Base-by-base conservation (phyloP, 2,888 invertebrate species). In the Oscheius onirici region DNA sequence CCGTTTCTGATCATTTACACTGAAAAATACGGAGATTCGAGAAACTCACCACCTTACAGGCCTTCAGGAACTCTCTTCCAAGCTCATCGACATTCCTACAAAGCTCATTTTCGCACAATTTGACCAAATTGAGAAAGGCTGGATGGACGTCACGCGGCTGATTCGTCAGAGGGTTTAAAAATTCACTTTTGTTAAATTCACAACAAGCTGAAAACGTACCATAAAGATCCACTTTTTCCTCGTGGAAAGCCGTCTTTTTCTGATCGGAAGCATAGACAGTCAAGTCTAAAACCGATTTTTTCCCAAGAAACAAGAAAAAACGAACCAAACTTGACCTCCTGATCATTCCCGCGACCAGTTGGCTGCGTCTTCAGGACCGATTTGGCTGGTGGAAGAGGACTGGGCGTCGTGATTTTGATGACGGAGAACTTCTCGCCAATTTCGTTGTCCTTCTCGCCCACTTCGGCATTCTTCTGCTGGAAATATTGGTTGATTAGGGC, bases 61-160 rank as follows among this genome's bases (percentile, higher is more conserved):
- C 75, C 10, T 26, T 22, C 22, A 83, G 71, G 57, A 84, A 84
- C 60, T 77, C 77, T 55, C 77, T 71, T 63, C 82, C 78, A 10
- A 83, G 68, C 41, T 80, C 74, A 41, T 84, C 83, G 1, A 80
- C 65, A 15, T 81, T 79, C 11, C 61, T 66, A 55, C 79, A 52
- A 15, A 75, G 65, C 34, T 73, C 76, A 17, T 55, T 44, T 1
- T 83, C 83, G 43, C 81, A 77, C 34, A 71, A 54, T 5, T 78
- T 78, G n/a, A 67, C 22, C 8, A 84, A 68, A 0, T 76, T 75
- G 20, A 78, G 41, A 69, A 84, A 82, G n/a, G 78, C 72, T 3
- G 81, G 77, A 67, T 83, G 80, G 20, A 84, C 67, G 43, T 78
- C 63, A 17, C 8, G 8, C n/a, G 49, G 10, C 34, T 34, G 34